Base-by-base conservation (phyloP, 2,797 vertebrate genomes). In the Pteronotus mesoamericanus region DNA sequence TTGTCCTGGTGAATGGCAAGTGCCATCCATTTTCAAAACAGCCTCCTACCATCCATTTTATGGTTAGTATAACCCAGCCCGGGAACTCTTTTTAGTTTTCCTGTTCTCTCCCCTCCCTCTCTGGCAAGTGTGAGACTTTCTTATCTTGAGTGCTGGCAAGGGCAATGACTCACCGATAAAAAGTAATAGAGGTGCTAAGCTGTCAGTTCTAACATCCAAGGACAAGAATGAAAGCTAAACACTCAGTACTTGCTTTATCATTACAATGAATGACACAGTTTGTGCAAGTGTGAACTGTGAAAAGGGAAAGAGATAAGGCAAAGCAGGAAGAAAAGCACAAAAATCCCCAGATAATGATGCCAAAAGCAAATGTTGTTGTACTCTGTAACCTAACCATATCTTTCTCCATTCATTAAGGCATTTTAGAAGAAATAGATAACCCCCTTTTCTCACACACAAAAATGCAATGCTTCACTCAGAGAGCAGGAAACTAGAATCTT, bases 111-210 rank as follows among this genome's bases (percentile, higher is more conserved):
- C 3, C 61, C 61, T 21, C 74, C 86, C n/a, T 32, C 32, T 72
- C 86, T 97, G 95, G 91, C 96, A 97, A 97, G 98, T 97, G 94
- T 78, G 89, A 98, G 93, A 95, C 96, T 97, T 91, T 96, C 95
- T 98, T 98, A 97, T 97, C 98, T 98, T 92, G 88, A 98, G 94
- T 96, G 94, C 97, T 98, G 97, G 97, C 98, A 98, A 98, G 94
- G 97, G 89, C 95, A 94, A 91, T 92, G 94, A 96, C 98, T 98
- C 97, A 93, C 51, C 66, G 88, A 91, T 96, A 97, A 98, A 97
- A 98, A 97, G 90, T 96, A 98, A 97, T 68, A 93, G 96, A 98
- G 89, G 97, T 94, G 96, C 98, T 98, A 98, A 98, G 29, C 93
- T 97, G 97, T 97, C 94, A 95, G 84, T 98, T 98, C 98, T 97